A percentile compares a stretch with the other conserved stretches of the same genome.
Evolutionary conservation across 2,888 invertebrate genomes (phyloP).

Genomic region (Sycophila texana): DNA sequence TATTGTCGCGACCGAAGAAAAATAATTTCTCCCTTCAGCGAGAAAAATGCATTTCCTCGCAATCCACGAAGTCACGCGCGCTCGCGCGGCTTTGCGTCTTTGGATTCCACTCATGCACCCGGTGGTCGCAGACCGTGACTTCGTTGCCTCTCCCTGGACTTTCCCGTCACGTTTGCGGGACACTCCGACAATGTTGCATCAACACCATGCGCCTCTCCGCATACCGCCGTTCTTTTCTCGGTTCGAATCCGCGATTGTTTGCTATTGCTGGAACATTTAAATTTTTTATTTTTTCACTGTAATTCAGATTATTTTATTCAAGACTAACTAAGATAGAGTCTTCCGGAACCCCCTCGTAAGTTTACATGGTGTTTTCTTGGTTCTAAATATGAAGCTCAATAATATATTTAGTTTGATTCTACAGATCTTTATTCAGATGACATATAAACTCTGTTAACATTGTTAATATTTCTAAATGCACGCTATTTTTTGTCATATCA

Average conservation of each 20-base stretch:
- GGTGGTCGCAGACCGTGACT: slow-evolving; percentile 11
- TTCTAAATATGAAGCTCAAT: no score
- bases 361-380: no score
- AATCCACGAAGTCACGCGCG: neutral
- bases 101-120: slow-evolving; percentile 49
- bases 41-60: slow-evolving; percentile 26
- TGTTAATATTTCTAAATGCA: no score
- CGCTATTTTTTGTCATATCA: no score
- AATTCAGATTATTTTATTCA: slow-evolving; percentile 27
- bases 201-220: neutral
- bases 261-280: slow-evolving; percentile 23
- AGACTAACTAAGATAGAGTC: neutral
- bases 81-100: slow-evolving; percentile 27
- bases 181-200: slow-evolving; percentile 49
- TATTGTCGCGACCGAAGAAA: slow-evolving; percentile 15
- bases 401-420: no score
- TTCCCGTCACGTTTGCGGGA: slow-evolving; percentile 55
- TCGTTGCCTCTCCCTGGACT: slow-evolving; percentile 35
- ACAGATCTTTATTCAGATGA: no score
- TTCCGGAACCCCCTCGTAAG: no score
- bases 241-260: slow-evolving; percentile 18
- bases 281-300: slow-evolving; percentile 23
- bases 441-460: no score
- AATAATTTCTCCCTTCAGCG: slow-evolving; percentile 12
- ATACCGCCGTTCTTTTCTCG: neutral